Evolutionary conservation across 2,113 vertebrate genomes (phyloP).

Genomic region (Pseudorasbora parva): DNA sequence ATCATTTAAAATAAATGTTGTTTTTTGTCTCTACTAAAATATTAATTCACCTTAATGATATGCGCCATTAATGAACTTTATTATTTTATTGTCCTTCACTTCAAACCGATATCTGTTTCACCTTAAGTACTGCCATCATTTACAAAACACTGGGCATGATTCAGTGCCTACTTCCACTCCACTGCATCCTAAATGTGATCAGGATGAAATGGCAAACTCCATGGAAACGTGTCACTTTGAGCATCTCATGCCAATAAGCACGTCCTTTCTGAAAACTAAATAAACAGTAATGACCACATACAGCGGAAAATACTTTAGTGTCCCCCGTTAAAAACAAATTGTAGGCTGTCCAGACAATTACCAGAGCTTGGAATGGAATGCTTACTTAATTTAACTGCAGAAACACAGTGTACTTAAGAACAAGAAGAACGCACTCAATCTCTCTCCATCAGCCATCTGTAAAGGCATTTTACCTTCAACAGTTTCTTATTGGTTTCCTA

Average conservation of each 20-base stretch:
- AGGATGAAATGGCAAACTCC: slow-evolving; percentile 30
- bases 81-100: slow-evolving; percentile 8
- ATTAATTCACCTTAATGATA: background rate
- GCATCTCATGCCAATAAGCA: slow-evolving; percentile 4
- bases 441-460: background rate
- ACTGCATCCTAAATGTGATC: slow-evolving; percentile 19
- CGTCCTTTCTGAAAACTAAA: background rate
- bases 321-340: slow-evolving; percentile 9
- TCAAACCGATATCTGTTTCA: background rate
- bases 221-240: slow-evolving; percentile 7
- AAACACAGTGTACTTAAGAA: background rate
- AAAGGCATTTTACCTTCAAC: background rate
- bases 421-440: background rate
- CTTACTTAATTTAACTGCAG: background rate
- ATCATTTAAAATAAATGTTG: background rate
- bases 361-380: background rate
- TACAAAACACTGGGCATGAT: background rate
- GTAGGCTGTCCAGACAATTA: slow-evolving; percentile 9
- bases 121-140: background rate
- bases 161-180: background rate
- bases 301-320: background rate
- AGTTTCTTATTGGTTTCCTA: background rate
- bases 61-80: background rate
- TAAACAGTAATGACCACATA: slow-evolving; percentile 1
- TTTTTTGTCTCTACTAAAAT: background rate